phyloP scores from a whole-genome alignment of 1,140 invertebrate genomes.

The Theocolax elegans region DNA sequence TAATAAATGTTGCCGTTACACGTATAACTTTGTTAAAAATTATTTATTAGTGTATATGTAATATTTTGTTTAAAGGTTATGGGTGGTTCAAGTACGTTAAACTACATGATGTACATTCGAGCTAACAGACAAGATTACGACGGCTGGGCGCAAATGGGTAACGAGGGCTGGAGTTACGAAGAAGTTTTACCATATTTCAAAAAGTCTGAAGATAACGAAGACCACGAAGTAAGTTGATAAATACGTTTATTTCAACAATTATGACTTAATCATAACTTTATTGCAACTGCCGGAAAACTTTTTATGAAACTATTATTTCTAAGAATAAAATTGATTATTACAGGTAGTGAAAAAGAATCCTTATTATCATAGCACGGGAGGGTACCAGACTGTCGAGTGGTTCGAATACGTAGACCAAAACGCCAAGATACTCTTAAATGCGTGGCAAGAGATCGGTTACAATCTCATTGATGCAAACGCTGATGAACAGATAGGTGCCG shows the following conservation, averaged over 20 bases:
- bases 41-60: not conserved
- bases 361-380: constrained; percentile 70
- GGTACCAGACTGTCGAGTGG: constrained; percentile 73
- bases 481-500: constrained; percentile 70
- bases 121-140: constrained; percentile 76
- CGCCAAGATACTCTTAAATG: constrained; percentile 68
- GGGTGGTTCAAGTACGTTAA: constrained; percentile 74
- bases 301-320: too few relatives aligned
- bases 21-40: not conserved
- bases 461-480: constrained; percentile 70
- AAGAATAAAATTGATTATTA: too few relatives aligned
- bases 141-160: constrained; percentile 74
- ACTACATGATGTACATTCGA: constrained; percentile 78
- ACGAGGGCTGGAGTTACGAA: constrained; percentile 74
- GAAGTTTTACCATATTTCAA: constrained; percentile 72
- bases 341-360: constrained; percentile 59
- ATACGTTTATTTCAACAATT: not conserved
- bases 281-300: too few relatives aligned
- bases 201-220: constrained; percentile 68
- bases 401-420: constrained; percentile 73
- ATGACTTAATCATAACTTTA: too few relatives aligned
- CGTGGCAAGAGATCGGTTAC: constrained; percentile 72
- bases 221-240: constrained; percentile 47
- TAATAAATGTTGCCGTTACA: not conserved
- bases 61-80: constrained; percentile 49